Conservation (phyloP, 2,113 vertebrate genomes). For the cat (Felis catus) region F.catus_Fca126_mat1.0 CM031420.1:85605001-85605500, state of each 20-base stretch:
- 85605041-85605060: not conserved
- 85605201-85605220: constrained; percentile 5
- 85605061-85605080: not conserved
- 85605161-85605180: not conserved
- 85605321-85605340: not conserved
- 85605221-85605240: not conserved
- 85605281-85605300: not conserved
- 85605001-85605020: not conserved
- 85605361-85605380: not conserved
- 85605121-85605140: not conserved
- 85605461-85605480: not conserved
- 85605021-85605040: not conserved
- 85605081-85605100: not conserved
- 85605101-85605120: not conserved
- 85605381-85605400: not conserved
- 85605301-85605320: not conserved
- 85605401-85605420: not conserved
- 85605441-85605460: not conserved
- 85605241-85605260: not conserved
- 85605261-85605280: not conserved
- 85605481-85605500: not conserved
- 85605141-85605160: not conserved
- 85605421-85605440: constrained; percentile 8
- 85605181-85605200: not conserved
- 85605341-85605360: not conserved